Base-by-base conservation (phyloP, 2,797 vertebrate genomes). In the Diplodus puntazzo region DNA sequence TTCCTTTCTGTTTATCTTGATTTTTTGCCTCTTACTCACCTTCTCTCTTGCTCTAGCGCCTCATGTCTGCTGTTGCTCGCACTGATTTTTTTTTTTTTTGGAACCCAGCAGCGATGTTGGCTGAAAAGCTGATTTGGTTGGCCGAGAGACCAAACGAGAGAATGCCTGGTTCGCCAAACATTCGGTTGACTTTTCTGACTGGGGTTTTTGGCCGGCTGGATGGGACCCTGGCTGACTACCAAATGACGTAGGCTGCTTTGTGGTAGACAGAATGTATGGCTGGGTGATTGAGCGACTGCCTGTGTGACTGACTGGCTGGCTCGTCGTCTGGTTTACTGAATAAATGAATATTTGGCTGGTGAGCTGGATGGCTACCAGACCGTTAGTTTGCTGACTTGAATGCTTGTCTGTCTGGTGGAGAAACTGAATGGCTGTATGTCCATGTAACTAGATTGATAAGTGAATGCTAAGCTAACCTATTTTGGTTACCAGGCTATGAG, bases 101-200 rank as follows among this genome's bases (percentile, higher is more conserved):
- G 66, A 76, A 80, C 69, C 54, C 65, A 55, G 27, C 17, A 27
- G 76, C 54, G 58, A 21, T 73, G 69, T 65, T 85, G 85, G 81
- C 65, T 2, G 69, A 59, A 45, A 69, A 74, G 67, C 73, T 61
- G 70, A 73, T 83, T 77, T 61, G 68, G 48, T 81, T 86, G 80
- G 71, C 70, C 80, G 69, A 75, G 34, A 53, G 77, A 79, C 17
- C 17, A 2, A 43, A 11, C 39, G 67, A 73, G 66, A 62, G 71
- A 62, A 81, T 18, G 54, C 23, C 27, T 65, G 73, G 68, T 60
- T 69, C 23, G 62, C 69, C 69, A 83, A 81, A 82, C 83, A 79
- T 85, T 84, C 85, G 79, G 68, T 76, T 83, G 75, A 88, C 77
- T 86, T 78, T 74, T 82, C 69, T 70, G 52, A 69, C 66, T 69